Conservation (phyloP, 2,797 vertebrate genomes). For the Synaphobranchus kaupii region DNA sequence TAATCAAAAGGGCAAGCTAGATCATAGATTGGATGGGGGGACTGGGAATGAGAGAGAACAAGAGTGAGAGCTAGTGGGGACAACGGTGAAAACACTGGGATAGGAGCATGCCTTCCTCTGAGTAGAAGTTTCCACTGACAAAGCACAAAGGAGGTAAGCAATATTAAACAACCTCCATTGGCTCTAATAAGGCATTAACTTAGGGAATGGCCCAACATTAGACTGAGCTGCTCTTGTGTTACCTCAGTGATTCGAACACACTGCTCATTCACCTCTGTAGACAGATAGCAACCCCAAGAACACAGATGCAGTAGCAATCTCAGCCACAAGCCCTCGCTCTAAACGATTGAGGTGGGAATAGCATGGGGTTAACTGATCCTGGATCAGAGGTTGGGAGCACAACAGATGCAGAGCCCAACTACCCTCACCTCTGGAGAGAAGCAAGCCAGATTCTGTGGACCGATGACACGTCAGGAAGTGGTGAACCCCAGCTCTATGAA, state of each 20-base stretch:
- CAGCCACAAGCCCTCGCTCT: neutral
- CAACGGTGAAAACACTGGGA: neutral
- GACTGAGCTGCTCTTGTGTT: neutral
- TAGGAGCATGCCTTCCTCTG: neutral
- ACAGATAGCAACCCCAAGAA: neutral
- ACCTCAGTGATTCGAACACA: neutral
- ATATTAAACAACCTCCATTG: neutral
- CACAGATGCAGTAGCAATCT: neutral
- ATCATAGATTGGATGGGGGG: constrained; percentile 17
- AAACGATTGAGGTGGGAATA: neutral
- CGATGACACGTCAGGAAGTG: neutral
- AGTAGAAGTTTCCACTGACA: neutral
- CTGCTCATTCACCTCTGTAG: neutral
- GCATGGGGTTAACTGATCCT: neutral
- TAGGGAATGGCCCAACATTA: neutral
- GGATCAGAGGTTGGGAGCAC: neutral
- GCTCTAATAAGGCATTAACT: neutral
- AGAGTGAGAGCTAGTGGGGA: neutral
- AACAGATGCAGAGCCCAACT: neutral
- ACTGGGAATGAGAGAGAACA: constrained; percentile 1
- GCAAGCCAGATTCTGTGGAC: neutral
- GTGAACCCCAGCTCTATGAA: neutral
- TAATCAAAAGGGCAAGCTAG: constrained; percentile 26
- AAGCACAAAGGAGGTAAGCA: neutral
- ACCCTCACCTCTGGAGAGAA: neutral